Base-by-base conservation (phyloP, 1,140 invertebrate species). In the Stegodyphus mimosarum region DNA sequence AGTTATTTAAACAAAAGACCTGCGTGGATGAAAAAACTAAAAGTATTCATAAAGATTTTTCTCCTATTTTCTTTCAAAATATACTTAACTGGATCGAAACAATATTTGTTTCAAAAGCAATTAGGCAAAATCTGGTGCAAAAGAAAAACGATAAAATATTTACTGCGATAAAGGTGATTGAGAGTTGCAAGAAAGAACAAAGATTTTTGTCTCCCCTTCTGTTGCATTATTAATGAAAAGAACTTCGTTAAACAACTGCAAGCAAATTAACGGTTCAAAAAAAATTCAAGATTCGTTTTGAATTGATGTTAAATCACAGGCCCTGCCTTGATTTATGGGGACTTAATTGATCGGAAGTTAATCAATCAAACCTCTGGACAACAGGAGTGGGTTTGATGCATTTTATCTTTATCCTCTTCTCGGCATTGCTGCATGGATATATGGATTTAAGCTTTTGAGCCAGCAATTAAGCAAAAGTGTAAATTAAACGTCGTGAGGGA, bases 341-440 rank as follows among this genome's bases (percentile, higher is more conserved):
- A 49, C 60, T 83, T 83, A 83, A 83, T 83, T 83, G 80, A 83
- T 83, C 80, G 80, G 53, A 66, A 74, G 70, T 83, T 83, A 83
- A 83, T 83, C 80, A 83, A 83, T 83, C 80, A 83, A 73, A 71
- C n/a, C n/a, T 53, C 50, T 18, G 17, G 60, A 55, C 50, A 74
- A 79, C 67, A 53, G 70, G 66, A 33, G 53, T 11, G 50, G 53
- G 67, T 72, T 72, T 64, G 55, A 55, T 81, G 63, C 78, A 33
- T 81, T 81, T 81, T 72, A 64, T 72, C 80, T 74, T 83, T 53
- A 49, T 52, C 80, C 49, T 53, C 33, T 17, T 83, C 33, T 50
- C 17, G n/a, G 48, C 13, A n/a, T n/a, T 55, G 11, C 6, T n/a
- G 49, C n/a, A 48, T 18, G 55, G 15, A 11, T 18, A 69, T 33